These are phyloP conservation scores for Trissolcus basalis DNA, from an alignment of 1,140 invertebrate genomes.

Conservation along the genomic window DNA sequence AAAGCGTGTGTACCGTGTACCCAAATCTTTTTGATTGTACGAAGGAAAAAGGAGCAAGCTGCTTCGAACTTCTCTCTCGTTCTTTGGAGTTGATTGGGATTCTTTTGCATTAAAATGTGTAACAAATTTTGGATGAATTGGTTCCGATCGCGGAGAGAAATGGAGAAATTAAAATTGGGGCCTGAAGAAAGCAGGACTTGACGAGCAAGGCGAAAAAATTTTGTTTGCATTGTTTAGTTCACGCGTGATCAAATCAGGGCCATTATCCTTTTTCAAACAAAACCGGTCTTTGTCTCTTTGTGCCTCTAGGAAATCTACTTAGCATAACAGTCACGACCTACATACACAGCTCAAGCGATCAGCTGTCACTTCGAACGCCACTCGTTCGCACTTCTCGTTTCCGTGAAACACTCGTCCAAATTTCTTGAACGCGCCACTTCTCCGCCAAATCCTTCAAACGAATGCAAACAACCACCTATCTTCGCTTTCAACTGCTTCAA, in stretches of 20 bases:
- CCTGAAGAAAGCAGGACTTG: not conserved
- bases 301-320: slow-evolving; percentile 32
- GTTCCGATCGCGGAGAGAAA: too few relatives aligned
- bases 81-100: too few relatives aligned
- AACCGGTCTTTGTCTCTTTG: slow-evolving; percentile 53
- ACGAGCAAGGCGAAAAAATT: slow-evolving; percentile 2
- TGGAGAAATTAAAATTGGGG: too few relatives aligned
- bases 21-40: too few relatives aligned
- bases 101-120: too few relatives aligned
- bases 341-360: slow-evolving; percentile 33
- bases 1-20: not conserved
- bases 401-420: slow-evolving; percentile 5
- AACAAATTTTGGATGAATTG: not conserved
- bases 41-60: too few relatives aligned
- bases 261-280: slow-evolving; percentile 46
- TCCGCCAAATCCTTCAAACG: not conserved
- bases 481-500: not conserved
- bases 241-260: slow-evolving; percentile 27
- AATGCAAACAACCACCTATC: too few relatives aligned
- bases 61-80: too few relatives aligned
- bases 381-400: slow-evolving; percentile 34
- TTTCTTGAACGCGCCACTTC: slow-evolving; percentile 1
- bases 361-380: slow-evolving; percentile 34
- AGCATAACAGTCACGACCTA: slow-evolving; percentile 54
- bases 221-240: slow-evolving; percentile 35